Conservation (phyloP, 2,888 invertebrate genomes). For the Lymantria dispar region DNA sequence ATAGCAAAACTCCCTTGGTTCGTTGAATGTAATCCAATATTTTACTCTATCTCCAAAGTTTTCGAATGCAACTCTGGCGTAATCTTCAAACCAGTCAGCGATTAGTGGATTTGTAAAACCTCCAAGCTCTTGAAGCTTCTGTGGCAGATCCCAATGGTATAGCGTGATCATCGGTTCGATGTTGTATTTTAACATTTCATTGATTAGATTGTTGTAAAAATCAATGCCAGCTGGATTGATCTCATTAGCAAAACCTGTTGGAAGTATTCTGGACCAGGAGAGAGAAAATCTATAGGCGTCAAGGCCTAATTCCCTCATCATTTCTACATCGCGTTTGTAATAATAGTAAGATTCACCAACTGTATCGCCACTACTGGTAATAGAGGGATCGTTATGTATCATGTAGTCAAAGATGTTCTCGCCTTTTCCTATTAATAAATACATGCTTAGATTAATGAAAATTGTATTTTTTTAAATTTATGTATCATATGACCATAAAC, state of each 20-base stretch:
- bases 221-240: conserved; percentile 82
- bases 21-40: conserved; percentile 82
- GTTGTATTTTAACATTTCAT: conserved; percentile 80
- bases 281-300: conserved; percentile 78
- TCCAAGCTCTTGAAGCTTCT: conserved; percentile 73
- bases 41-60: conserved; percentile 71
- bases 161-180: conserved; percentile 83
- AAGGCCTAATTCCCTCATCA: conserved; percentile 64
- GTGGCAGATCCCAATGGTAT: conserved; percentile 78
- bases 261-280: conserved; percentile 72
- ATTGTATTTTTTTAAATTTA: background rate
- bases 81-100: conserved; percentile 66
- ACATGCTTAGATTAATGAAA: background rate
- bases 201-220: conserved; percentile 84
- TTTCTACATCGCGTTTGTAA: conserved; percentile 80
- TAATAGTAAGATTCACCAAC: conserved; percentile 83
- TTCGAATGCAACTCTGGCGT: conserved; percentile 59
- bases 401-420: conserved; percentile 58
- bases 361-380: conserved; percentile 76
- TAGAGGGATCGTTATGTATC: conserved; percentile 45
- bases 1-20: conserved; percentile 60
- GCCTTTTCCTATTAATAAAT: conserved; percentile 42
- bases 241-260: conserved; percentile 56
- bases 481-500: too few relatives aligned
- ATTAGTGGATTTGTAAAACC: conserved; percentile 67